Evolutionary conservation across 2,797 vertebrate genomes (phyloP).

Genomic region (Ciconia nigra): DNA sequence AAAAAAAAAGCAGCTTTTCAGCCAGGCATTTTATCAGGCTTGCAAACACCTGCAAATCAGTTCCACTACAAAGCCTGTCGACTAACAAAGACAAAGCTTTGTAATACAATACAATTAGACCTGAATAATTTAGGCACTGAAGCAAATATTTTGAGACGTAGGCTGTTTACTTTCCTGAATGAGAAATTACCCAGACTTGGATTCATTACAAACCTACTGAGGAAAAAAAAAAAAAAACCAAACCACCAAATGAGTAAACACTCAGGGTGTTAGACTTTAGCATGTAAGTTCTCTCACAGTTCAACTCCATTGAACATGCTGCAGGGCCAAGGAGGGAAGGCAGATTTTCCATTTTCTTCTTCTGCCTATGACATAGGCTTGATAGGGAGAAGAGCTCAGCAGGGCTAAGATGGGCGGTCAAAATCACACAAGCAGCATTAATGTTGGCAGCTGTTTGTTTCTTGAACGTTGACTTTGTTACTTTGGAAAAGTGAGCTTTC

Average conservation of each 20-base stretch:
- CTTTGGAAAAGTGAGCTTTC: background rate
- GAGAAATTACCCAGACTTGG: background rate
- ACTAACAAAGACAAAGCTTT: constrained; percentile 39
- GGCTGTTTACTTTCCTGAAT: background rate
- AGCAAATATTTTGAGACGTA: constrained; percentile 1
- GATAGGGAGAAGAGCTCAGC: background rate
- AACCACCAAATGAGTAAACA: background rate
- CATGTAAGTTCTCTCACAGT: background rate
- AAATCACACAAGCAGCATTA: background rate
- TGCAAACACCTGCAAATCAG: constrained; percentile 36
- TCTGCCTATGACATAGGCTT: background rate
- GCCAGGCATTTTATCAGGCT: background rate
- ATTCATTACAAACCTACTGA: background rate
- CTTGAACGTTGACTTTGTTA: background rate
- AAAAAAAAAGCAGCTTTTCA: background rate
- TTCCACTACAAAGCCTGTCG: background rate
- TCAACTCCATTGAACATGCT: fast-evolving
- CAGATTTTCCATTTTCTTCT: background rate
- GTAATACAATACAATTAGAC: constrained; percentile 27
- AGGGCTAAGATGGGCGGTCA: background rate
- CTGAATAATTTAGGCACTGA: constrained; percentile 44
- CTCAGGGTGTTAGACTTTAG: background rate
- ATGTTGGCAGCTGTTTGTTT: background rate
- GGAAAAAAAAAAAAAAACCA: background rate
- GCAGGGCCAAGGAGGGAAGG: background rate